These are phyloP conservation scores for Dinothrombium tinctorium DNA, from an alignment of 1,140 invertebrate genomes.

Conservation along the genomic window DNA sequence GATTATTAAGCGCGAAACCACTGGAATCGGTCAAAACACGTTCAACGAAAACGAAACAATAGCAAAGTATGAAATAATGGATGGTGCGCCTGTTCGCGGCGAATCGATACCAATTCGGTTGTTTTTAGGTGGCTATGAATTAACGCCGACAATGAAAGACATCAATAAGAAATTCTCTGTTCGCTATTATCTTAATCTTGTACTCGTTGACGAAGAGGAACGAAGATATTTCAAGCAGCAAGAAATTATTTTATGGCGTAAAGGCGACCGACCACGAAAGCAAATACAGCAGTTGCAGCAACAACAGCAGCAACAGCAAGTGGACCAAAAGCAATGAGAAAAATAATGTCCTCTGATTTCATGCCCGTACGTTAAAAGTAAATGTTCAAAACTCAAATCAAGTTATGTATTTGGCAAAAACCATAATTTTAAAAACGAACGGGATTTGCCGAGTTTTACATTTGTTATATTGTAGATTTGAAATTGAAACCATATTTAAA, in stretches of 20 bases:
- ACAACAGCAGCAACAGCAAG: too few species aligned
- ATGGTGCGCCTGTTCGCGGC: constrained; percentile 86
- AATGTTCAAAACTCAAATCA: not conserved
- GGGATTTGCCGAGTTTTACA: too few species aligned
- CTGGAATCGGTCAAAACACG: constrained; percentile 79
- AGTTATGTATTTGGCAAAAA: not conserved
- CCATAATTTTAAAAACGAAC: not conserved
- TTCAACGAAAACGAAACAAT: constrained; percentile 98
- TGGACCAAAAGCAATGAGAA: too few species aligned
- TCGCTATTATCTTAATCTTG: constrained; percentile 90
- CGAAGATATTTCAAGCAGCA: constrained; percentile 97
- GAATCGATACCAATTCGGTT: constrained; percentile 97
- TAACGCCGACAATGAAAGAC: constrained; percentile 98
- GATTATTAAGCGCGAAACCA: constrained; percentile 93
- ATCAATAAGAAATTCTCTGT: constrained; percentile 99
- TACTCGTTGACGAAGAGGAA: constrained; percentile 97
- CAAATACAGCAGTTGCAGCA: constrained; percentile 14
- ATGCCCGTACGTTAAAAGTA: not conserved
- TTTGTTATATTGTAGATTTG: too few species aligned
- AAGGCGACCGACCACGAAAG: constrained; percentile 42
- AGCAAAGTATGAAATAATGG: constrained; percentile 99
- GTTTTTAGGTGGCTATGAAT: constrained; percentile 89
- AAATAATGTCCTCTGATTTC: too few species aligned
- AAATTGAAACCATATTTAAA: too few species aligned
- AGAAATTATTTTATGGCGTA: constrained; percentile 79